Evolutionary conservation across 2,888 invertebrate genomes (phyloP).

Genomic region (Orthosia gothica): DNA sequence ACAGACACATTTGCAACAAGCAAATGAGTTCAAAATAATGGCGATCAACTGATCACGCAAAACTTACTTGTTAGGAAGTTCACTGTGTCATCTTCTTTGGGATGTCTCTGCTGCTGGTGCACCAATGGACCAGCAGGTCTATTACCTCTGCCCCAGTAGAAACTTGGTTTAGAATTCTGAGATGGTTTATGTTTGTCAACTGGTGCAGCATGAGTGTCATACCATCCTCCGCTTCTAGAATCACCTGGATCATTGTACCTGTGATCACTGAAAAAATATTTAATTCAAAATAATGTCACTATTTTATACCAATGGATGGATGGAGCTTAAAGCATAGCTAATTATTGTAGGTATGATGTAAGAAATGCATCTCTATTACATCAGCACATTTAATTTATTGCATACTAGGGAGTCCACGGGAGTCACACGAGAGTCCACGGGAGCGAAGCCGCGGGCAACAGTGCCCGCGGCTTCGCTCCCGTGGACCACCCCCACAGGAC

Average conservation of each 20-base stretch:
- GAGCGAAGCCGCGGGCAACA: no score
- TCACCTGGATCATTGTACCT: background rate
- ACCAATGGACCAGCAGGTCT: slow-evolving; percentile 75
- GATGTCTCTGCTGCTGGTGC: slow-evolving; percentile 59
- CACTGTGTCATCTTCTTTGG: slow-evolving; percentile 53
- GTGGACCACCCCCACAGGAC: no score
- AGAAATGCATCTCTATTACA: background rate
- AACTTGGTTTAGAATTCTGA: slow-evolving; percentile 35
- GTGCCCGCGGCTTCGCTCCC: no score
- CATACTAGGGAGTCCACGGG: no score
- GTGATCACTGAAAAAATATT: slow-evolving; percentile 35
- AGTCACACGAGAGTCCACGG: no score
- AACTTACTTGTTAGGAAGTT: slow-evolving; percentile 79
- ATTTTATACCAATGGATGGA: background rate
- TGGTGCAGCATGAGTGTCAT: slow-evolving; percentile 7
- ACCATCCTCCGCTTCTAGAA: slow-evolving; percentile 19
- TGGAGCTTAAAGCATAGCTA: background rate
- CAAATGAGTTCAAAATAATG: background rate
- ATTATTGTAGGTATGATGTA: background rate
- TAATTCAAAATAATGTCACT: background rate
- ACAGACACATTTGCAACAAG: background rate
- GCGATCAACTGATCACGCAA: background rate
- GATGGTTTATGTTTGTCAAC: slow-evolving; percentile 17
- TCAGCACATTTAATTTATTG: no score
- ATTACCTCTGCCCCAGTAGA: slow-evolving; percentile 72